Conservation (phyloP, 2,113 vertebrate species). For the Rutilus rutilus region DNA sequence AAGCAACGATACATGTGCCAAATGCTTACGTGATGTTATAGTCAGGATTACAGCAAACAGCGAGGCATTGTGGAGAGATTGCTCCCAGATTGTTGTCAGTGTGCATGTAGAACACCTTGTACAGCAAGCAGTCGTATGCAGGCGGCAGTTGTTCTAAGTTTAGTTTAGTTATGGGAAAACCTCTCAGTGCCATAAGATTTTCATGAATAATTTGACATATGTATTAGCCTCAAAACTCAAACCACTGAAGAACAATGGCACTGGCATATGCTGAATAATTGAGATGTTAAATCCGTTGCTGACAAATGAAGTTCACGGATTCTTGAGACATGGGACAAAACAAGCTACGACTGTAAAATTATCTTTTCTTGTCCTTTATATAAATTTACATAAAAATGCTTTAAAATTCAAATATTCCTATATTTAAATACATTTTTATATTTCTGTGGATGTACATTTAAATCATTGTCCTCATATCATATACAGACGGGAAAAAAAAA, state of each 20-base stretch:
- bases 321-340: not conserved
- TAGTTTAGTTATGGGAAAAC: constrained; percentile 4
- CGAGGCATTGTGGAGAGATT: constrained; percentile 18
- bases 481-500: not conserved
- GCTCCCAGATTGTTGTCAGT: constrained; percentile 50
- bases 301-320: not conserved
- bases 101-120: constrained; percentile 4
- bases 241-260: not conserved
- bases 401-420: not conserved
- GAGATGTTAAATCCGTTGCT: constrained; percentile 13
- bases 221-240: not conserved
- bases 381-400: not conserved
- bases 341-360: not conserved
- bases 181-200: not conserved
- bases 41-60: constrained; percentile 41
- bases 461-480: too few relatives aligned
- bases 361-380: not conserved
- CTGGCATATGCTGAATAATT: not conserved
- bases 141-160: constrained; percentile 8
- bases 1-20: not conserved
- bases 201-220: constrained; percentile 2
- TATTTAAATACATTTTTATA: not conserved
- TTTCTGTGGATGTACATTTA: not conserved
- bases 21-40: constrained; percentile 40
- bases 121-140: not conserved